phyloP scores from a whole-genome alignment of 2,113 vertebrate genomes.

The Burhinus bistriatus region DNA sequence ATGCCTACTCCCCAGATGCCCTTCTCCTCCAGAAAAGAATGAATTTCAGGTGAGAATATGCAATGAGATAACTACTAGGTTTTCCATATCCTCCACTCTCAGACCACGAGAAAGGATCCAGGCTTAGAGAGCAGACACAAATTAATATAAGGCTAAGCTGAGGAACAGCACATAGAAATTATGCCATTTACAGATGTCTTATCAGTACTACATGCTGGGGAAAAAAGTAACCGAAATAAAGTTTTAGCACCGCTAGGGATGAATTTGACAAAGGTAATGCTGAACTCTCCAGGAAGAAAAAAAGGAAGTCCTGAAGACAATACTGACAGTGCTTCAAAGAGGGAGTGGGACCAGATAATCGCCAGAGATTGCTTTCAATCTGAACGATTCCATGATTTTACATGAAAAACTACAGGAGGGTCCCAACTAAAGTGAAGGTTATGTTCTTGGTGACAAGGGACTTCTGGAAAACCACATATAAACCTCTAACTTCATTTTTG shows the following conservation, averaged over 20 bases:
- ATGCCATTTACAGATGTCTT: background rate
- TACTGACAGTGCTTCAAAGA: background rate
- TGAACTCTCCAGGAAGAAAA: background rate
- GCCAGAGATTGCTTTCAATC: background rate
- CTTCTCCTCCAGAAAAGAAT: background rate
- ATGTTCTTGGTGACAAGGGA: background rate
- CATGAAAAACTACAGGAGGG: background rate
- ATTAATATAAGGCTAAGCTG: background rate
- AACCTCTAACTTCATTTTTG: background rate
- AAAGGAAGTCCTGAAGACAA: background rate
- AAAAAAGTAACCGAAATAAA: background rate
- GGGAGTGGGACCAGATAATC: background rate
- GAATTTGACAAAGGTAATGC: background rate
- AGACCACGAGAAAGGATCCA: background rate
- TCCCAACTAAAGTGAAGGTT: background rate
- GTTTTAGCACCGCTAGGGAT: background rate
- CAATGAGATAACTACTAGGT: background rate
- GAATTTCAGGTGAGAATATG: background rate
- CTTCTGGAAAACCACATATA: background rate
- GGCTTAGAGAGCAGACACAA: background rate
- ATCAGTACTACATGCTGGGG: background rate
- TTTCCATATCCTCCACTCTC: background rate
- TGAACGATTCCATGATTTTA: background rate
- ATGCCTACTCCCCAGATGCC: background rate
- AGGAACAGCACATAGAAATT: background rate